Conservation (phyloP, 2,888 invertebrate species). For the Pyrochroa serraticornis region DNA sequence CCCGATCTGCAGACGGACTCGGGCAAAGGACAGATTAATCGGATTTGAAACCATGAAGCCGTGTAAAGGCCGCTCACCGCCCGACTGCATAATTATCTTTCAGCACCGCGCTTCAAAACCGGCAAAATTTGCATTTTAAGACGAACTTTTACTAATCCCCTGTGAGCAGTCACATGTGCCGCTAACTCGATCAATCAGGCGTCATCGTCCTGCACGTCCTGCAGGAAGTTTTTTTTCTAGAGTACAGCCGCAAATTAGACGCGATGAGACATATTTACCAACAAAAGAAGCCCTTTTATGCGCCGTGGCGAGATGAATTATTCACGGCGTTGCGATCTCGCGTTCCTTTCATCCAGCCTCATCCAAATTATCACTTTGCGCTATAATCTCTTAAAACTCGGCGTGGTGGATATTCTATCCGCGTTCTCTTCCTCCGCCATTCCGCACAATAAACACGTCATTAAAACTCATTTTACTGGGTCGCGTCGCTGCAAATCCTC, state of each 20-base stretch:
- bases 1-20: slow-evolving; percentile 23
- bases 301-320: slow-evolving; percentile 46
- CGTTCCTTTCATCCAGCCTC: slow-evolving; percentile 46
- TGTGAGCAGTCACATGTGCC: slow-evolving; percentile 47
- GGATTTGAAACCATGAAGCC: slow-evolving; percentile 58
- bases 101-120: slow-evolving; percentile 45
- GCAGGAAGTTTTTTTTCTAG: background rate
- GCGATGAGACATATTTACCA: slow-evolving; percentile 34
- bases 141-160: slow-evolving; percentile 51
- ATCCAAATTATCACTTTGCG: slow-evolving; percentile 53
- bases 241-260: slow-evolving; percentile 29
- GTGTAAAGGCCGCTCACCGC: slow-evolving; percentile 54
- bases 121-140: slow-evolving; percentile 55
- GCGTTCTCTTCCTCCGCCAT: slow-evolving; percentile 40
- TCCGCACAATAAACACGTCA: slow-evolving; percentile 50
- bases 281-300: slow-evolving; percentile 40
- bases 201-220: background rate
- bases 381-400: slow-evolving; percentile 51
- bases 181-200: slow-evolving; percentile 31
- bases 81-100: slow-evolving; percentile 56
- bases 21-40: slow-evolving; percentile 54
- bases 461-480: slow-evolving; percentile 49
- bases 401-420: slow-evolving; percentile 42
- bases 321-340: slow-evolving; percentile 45
- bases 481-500: slow-evolving; percentile 29